Conservation (phyloP, 2,797 vertebrate species). For the Enteromius unitaeniatus region DNA sequence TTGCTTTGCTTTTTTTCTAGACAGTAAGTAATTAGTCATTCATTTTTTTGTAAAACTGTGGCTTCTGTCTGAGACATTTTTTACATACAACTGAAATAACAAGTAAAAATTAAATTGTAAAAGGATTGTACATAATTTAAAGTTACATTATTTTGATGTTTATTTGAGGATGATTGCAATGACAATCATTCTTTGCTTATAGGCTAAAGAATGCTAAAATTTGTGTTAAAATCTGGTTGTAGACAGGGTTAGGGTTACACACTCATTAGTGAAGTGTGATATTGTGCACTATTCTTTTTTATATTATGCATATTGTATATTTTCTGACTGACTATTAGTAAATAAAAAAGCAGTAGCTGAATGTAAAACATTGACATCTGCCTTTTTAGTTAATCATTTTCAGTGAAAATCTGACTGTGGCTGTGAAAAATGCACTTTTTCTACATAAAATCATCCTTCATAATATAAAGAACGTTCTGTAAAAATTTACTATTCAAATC, state of each 20-base stretch:
- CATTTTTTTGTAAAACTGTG: not conserved
- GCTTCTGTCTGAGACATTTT: not conserved
- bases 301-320: not conserved
- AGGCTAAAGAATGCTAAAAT: not conserved
- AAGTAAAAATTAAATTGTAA: not conserved
- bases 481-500: not conserved
- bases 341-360: not conserved
- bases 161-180: not conserved
- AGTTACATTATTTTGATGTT: not conserved
- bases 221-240: not conserved
- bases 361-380: not conserved
- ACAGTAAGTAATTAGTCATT: not conserved
- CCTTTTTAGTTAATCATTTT: not conserved
- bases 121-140: not conserved
- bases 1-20: conserved; percentile 1
- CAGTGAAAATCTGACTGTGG: too few species aligned
- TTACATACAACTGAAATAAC: not conserved
- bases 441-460: not conserved
- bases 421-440: not conserved
- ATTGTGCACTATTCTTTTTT: not conserved
- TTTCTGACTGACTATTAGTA: not conserved
- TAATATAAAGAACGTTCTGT: not conserved
- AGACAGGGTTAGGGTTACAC: not conserved
- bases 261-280: not conserved
- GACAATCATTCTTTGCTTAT: not conserved